Percentiles rank a stretch among this genome's conserved stretches.
These are phyloP conservation scores for Ceratina calcarata DNA, from an alignment of 1,140 invertebrate species.

Conservation along the genomic window DNA sequence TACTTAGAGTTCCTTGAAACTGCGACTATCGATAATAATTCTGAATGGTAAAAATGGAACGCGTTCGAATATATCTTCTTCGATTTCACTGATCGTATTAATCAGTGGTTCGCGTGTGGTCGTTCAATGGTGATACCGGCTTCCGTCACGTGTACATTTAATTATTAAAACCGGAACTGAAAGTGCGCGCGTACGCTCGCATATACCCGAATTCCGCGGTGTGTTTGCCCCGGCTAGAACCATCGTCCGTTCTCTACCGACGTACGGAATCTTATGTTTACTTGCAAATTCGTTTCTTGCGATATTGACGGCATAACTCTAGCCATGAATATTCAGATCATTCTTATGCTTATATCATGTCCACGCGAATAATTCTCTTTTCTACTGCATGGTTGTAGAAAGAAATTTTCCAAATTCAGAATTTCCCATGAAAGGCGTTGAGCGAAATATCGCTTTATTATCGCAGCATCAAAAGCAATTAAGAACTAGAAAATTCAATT, in stretches of 20 bases:
- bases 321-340: neutral
- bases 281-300: neutral
- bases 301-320: neutral
- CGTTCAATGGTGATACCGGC: neutral
- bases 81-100: no score
- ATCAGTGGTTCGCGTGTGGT: no score
- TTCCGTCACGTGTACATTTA: neutral
- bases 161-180: conserved; percentile 21
- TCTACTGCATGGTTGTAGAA: no score
- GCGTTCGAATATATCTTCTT: no score
- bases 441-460: no score
- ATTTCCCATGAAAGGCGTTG: no score
- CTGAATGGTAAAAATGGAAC: no score
- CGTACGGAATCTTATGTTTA: neutral
- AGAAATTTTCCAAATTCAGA: no score
- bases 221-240: neutral
- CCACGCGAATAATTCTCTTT: no score
- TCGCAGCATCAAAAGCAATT: no score
- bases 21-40: neutral
- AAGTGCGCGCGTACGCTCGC: conserved; percentile 11
- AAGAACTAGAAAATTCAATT: no score
- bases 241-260: no score
- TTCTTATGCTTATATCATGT: neutral
- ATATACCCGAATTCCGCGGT: conserved; percentile 5
- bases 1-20: neutral